Base-by-base conservation (phyloP, 2,113 vertebrate genomes). In the Myodes glareolus region DNA sequence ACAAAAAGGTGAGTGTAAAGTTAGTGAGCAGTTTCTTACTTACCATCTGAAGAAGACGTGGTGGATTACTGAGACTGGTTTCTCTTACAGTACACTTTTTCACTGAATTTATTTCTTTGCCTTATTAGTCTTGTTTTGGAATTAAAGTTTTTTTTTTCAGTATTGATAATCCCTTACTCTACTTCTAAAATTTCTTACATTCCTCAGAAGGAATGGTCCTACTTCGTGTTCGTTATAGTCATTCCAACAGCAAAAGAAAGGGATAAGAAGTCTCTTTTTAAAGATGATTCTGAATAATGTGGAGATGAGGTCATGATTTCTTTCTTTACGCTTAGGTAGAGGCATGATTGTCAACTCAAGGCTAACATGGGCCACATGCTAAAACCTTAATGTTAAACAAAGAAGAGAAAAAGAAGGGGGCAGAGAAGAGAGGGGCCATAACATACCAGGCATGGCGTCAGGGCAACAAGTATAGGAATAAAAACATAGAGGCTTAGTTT, bases 291-390 rank as follows among this genome's bases (percentile, higher is more conserved):
- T 77, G 29, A 91, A 39, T 95, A 87, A 73, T 89, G 13, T 94
- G 33, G 36, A 95, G 47, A 58, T 96, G 67, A 67, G 96, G 33
- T 72, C 21, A 96, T 52, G 11, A 90, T 45, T 92, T 96, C 73
- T 65, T 94, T 47, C 82, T 88, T 88, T 70, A 47, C 12, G 2
- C 47, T 52, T 21, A 88, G 67, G 47, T 52, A 17, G 55, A 88
- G 65, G 86, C 45, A 72, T 33, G 47, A 55, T 52, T 52, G 33
- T 88, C 47, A 52, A 14, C 55, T 88, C 21, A n/a, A 88, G 86
- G 86, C 68, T 50, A 88, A 19, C 36, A 16, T 88, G 36, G 86
- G 23, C 36, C 50, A 55, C 31, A 29, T 55, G 63, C 13, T 87
- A 63, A 63, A 58, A 72, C 78, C 33, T 50, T 36, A n/a, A 47